Evolutionary conservation across 2,797 vertebrate species (phyloP).

Genomic region (Lophotriccus pileatus): DNA sequence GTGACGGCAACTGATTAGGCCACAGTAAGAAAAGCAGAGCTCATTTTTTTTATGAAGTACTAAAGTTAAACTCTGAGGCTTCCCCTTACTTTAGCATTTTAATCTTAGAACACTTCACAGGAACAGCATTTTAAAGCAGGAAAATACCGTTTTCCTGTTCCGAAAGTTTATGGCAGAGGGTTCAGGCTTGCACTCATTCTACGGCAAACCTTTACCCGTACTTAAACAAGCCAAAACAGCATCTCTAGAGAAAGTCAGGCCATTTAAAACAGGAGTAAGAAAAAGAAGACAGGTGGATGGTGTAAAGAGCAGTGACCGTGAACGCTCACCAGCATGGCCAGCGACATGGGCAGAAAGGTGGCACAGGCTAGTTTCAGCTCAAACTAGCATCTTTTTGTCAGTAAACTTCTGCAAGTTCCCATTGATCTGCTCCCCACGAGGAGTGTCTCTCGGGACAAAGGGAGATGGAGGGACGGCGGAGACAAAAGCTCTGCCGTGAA

Average conservation of each 20-base stretch:
- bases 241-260: not conserved
- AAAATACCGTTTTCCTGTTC: not conserved
- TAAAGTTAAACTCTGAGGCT: not conserved
- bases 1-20: not conserved
- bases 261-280: not conserved
- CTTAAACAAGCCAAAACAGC: not conserved
- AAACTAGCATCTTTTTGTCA: not conserved
- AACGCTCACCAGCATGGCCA: not conserved
- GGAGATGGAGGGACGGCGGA: not conserved
- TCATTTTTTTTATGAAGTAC: not conserved
- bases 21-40: not conserved
- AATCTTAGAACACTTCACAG: not conserved
- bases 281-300: conserved; percentile 8
- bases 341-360: not conserved
- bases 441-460: conserved; percentile 35
- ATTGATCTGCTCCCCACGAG: conserved; percentile 10
- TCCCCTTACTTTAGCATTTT: not conserved
- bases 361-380: not conserved
- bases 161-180: not conserved
- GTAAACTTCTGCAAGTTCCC: not conserved
- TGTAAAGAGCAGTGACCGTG: not conserved
- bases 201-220: not conserved
- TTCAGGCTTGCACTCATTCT: not conserved
- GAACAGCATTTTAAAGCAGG: not conserved
- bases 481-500: conserved; percentile 45